These are phyloP conservation scores for Fringilla coelebs DNA, from an alignment of 2,797 vertebrate genomes.

Conservation along the genomic window DNA sequence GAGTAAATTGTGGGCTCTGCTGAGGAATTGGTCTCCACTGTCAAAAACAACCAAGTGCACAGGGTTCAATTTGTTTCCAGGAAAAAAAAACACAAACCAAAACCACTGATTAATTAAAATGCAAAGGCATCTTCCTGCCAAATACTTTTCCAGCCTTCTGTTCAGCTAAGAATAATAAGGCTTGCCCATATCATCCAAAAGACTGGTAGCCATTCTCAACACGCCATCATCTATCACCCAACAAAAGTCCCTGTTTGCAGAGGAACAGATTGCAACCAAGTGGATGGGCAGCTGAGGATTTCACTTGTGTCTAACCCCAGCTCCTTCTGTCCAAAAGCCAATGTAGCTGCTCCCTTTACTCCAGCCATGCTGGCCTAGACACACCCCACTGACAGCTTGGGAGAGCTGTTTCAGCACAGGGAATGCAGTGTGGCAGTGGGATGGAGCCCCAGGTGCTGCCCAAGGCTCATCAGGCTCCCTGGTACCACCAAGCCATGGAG, in stretches of 20 bases:
- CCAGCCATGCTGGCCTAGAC: background rate
- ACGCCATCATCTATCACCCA: background rate
- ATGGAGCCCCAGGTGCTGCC: background rate
- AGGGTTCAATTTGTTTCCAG: background rate
- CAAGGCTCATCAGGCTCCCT: rapidly evolving
- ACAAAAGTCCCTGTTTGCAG: background rate
- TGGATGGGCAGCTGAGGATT: background rate
- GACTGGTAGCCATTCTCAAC: constrained; percentile 9
- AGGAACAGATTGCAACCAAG: constrained; percentile 39
- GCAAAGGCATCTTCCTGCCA: constrained; percentile 43
- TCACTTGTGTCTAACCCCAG: background rate
- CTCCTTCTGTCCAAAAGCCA: background rate
- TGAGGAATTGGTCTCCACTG: background rate
- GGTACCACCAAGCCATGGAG: rapidly evolving
- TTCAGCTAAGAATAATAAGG: constrained; percentile 62
- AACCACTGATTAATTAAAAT: constrained; percentile 46
- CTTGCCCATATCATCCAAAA: background rate
- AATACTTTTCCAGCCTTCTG: constrained; percentile 51
- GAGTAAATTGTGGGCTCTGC: background rate
- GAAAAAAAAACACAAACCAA: background rate
- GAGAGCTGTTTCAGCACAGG: background rate
- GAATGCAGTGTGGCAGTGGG: rapidly evolving
- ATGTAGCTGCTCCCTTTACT: background rate
- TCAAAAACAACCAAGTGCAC: background rate
- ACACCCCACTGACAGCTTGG: background rate